These are phyloP conservation scores for Sigmodon hispidus DNA, from an alignment of 2,113 vertebrate species.

Conservation along the genomic window DNA sequence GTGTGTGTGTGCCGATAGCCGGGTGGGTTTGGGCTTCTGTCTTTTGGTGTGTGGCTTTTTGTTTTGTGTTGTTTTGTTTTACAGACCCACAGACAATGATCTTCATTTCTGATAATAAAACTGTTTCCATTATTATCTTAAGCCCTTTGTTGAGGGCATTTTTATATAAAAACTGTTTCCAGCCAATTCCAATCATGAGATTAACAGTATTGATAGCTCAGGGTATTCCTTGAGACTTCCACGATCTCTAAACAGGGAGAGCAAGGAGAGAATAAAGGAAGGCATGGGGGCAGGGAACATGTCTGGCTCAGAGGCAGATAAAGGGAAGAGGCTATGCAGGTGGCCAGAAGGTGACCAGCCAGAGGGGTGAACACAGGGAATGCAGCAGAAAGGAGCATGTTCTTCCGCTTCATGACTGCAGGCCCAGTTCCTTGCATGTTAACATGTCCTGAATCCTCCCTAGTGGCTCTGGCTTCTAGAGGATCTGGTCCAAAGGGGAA, in stretches of 20 bases:
- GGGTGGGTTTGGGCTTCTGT: background rate
- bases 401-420: background rate
- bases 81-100: background rate
- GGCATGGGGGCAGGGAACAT: background rate
- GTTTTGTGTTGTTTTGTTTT: background rate
- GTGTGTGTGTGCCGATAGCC: background rate
- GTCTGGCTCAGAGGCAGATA: rapidly evolving
- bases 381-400: background rate
- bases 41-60: background rate
- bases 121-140: too few relatives aligned
- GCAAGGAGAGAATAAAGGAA: background rate
- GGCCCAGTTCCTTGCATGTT: background rate
- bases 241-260: background rate
- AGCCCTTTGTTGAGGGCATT: too few relatives aligned
- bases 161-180: slow-evolving; percentile 54
- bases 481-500: background rate
- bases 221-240: slow-evolving; percentile 28
- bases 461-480: slow-evolving; percentile 56
- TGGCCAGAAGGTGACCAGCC: background rate
- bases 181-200: slow-evolving; percentile 15
- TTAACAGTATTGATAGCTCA: background rate
- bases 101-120: slow-evolving; percentile 74
- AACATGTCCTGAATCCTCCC: background rate
- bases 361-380: background rate
- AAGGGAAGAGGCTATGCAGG: background rate